A percentile compares a stretch with the other conserved stretches of the same genome.
These are phyloP conservation scores for Drosophila pruinosa DNA, from an alignment of 1,140 invertebrate genomes.

Conservation along the genomic window DNA sequence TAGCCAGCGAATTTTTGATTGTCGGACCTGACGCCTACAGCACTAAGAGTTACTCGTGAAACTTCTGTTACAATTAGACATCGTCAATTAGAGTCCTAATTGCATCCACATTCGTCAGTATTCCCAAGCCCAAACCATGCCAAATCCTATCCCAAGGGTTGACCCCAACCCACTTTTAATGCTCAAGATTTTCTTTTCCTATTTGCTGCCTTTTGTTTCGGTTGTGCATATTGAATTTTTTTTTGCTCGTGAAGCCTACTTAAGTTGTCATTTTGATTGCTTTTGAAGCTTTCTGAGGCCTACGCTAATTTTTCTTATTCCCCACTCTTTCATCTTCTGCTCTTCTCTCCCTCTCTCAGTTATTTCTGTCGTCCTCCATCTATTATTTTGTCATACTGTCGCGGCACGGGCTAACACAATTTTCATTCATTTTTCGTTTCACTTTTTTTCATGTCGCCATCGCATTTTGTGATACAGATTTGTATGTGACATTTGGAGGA, in stretches of 20 bases:
- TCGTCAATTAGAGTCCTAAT: slow-evolving; percentile 64
- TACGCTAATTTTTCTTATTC: slow-evolving; percentile 60
- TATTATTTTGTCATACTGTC: slow-evolving; percentile 64
- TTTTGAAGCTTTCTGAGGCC: slow-evolving; percentile 75
- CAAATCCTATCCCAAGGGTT: background rate
- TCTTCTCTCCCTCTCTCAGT: background rate
- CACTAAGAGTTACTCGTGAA: background rate
- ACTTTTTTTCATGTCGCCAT: slow-evolving; percentile 30
- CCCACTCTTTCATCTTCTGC: background rate
- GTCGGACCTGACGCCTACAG: background rate
- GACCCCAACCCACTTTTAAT: background rate
- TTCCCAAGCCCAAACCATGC: slow-evolving; percentile 1
- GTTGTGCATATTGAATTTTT: slow-evolving; percentile 31
- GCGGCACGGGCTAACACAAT: slow-evolving; percentile 61
- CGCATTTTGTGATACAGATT: slow-evolving; percentile 33
- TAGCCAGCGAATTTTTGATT: slow-evolving; percentile 1
- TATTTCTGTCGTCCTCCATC: slow-evolving; percentile 32
- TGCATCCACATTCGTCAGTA: slow-evolving; percentile 56
- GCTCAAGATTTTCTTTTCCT: slow-evolving; percentile 17
- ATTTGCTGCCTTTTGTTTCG: slow-evolving; percentile 11
- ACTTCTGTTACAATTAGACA: slow-evolving; percentile 62
- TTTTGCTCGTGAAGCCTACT: slow-evolving; percentile 61
- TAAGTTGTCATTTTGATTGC: slow-evolving; percentile 81
- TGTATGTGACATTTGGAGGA: slow-evolving; percentile 53
- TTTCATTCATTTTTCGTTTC: slow-evolving; percentile 61